Conservation (phyloP, 2,797 vertebrate species). For the Cygnus olor region DNA sequence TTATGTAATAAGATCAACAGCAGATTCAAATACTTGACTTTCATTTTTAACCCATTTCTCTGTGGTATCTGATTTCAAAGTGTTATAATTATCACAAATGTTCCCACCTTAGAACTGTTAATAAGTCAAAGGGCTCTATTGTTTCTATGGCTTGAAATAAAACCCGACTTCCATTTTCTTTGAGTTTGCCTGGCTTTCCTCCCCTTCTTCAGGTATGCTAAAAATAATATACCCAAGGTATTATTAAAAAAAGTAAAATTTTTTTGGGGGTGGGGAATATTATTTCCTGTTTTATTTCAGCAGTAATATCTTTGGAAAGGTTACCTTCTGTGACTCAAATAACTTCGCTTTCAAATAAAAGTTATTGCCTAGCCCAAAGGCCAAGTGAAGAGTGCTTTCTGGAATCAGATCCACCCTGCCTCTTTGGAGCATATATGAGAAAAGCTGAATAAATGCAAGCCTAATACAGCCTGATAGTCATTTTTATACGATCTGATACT, state of each 20-base stretch:
- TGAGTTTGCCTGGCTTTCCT: background rate
- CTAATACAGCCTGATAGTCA: background rate
- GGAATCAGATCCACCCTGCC: background rate
- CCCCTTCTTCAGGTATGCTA: background rate
- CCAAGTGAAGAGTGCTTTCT: background rate
- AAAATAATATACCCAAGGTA: background rate
- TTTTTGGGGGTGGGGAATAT: background rate
- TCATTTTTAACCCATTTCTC: background rate
- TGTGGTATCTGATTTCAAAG: background rate
- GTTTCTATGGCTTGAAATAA: background rate
- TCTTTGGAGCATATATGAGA: background rate
- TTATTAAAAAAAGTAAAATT: background rate
- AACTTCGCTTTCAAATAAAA: background rate
- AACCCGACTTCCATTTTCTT: background rate
- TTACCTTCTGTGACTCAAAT: background rate
- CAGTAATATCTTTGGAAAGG: background rate
- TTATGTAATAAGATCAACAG: background rate
- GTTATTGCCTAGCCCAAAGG: constrained; percentile 2
- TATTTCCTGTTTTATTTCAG: background rate
- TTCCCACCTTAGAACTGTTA: background rate
- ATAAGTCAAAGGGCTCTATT: background rate
- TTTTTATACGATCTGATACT: background rate
- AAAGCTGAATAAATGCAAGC: background rate
- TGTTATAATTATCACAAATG: background rate
- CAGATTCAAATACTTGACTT: background rate